Evolutionary conservation across 2,888 invertebrate species (phyloP).

Genomic region (Aricia artaxerxes): DNA sequence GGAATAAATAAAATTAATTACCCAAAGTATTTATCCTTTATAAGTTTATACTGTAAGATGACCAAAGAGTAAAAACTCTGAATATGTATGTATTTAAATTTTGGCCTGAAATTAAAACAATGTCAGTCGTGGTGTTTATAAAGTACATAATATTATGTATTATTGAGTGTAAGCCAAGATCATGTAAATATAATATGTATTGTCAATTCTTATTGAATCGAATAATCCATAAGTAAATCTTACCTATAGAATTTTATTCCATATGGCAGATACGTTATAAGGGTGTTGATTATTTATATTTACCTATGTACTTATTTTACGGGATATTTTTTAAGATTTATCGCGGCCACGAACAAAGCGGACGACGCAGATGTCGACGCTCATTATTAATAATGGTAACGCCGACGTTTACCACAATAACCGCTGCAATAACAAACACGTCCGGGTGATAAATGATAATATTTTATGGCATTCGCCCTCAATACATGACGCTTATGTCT

Average conservation of each 20-base stretch:
- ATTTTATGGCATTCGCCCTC: slow-evolving; percentile 75
- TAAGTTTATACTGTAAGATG: background rate
- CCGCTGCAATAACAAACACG: slow-evolving; percentile 74
- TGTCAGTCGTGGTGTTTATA: background rate
- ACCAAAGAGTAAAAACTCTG: no score
- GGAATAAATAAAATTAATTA: background rate
- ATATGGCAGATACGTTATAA: background rate
- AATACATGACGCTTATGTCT: slow-evolving; percentile 69
- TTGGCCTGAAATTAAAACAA: background rate
- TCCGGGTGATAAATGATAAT: slow-evolving; percentile 75
- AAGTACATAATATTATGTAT: background rate
- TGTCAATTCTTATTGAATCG: no score
- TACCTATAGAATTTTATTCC: no score
- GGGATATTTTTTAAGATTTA: slow-evolving; percentile 52
- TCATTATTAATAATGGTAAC: slow-evolving; percentile 70
- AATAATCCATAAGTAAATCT: no score
- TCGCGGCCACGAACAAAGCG: slow-evolving; percentile 53
- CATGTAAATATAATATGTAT: no score
- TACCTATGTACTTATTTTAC: slow-evolving; percentile 45
- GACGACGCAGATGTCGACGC: slow-evolving; percentile 68
- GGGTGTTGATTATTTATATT: background rate
- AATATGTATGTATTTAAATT: background rate
- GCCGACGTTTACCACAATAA: slow-evolving; percentile 75
- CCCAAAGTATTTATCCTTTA: background rate
- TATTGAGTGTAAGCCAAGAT: no score